Evolutionary conservation across 2,113 vertebrate species (phyloP).

Genomic region (Mormyrus iriodes): DNA sequence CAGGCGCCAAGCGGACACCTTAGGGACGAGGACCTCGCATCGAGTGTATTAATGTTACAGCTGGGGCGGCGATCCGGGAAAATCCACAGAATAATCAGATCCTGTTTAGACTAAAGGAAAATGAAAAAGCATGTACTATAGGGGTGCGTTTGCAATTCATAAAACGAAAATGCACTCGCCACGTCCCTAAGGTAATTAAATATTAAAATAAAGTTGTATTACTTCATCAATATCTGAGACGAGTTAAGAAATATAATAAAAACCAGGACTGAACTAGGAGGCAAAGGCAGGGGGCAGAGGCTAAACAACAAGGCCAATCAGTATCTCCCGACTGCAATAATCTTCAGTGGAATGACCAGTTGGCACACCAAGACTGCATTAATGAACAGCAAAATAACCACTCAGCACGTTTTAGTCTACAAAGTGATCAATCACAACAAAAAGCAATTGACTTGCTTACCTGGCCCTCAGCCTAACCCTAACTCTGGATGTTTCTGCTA

Average conservation of each 20-base stretch:
- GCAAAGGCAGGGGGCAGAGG: not conserved
- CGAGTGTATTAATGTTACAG: not conserved
- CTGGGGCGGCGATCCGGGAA: not conserved
- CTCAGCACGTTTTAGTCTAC: not conserved
- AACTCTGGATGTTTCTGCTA: not conserved
- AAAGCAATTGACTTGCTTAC: not conserved
- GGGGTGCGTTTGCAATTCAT: not conserved
- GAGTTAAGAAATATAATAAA: not conserved
- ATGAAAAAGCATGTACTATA: not conserved
- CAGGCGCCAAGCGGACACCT: not conserved
- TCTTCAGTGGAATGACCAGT: not conserved
- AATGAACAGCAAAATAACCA: not conserved
- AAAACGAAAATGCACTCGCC: not conserved
- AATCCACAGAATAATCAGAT: not conserved
- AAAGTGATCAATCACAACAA: not conserved
- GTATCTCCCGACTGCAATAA: not conserved
- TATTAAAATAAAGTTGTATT: not conserved
- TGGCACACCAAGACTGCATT: not conserved
- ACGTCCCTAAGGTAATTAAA: not conserved
- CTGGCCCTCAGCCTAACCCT: not conserved
- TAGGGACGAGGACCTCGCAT: not conserved
- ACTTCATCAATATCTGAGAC: not conserved
- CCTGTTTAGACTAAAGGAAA: not conserved
- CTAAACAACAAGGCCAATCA: not conserved
- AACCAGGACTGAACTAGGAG: not conserved